phyloP scores from a whole-genome alignment of 2,113 vertebrate species.

The Seriola dumerili region DNA sequence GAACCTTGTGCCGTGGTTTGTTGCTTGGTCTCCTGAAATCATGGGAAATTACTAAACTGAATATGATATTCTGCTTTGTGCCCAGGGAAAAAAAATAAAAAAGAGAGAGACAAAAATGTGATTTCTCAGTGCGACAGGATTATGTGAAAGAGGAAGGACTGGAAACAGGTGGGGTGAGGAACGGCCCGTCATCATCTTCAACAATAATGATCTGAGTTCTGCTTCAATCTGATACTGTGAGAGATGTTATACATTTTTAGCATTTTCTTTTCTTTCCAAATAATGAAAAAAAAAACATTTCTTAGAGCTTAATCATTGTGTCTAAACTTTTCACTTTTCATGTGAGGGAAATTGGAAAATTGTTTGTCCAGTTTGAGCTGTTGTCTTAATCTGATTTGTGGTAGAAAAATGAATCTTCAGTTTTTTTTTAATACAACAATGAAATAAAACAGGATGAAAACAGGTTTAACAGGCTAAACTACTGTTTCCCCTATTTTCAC shows the following conservation, averaged over 20 bases:
- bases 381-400: background rate
- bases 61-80: conserved; percentile 6
- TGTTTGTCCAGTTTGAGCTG: background rate
- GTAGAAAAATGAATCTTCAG: background rate
- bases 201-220: background rate
- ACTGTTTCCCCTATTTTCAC: background rate
- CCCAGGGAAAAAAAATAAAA: background rate
- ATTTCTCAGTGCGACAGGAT: conserved; percentile 25
- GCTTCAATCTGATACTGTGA: background rate
- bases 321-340: too few relatives aligned
- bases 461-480: background rate
- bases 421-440: background rate
- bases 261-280: background rate
- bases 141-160: background rate
- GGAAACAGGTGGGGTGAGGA: conserved; percentile 36
- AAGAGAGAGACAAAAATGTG: background rate
- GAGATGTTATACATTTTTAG: background rate
- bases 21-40: background rate
- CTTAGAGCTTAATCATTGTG: background rate
- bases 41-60: conserved; percentile 5
- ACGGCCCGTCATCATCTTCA: conserved; percentile 3
- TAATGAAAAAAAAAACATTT: background rate
- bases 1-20: background rate
- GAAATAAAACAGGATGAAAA: background rate
- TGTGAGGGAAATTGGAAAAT: background rate